These are phyloP conservation scores for Aethes cnicana DNA, from an alignment of 2,888 invertebrate genomes.

Conservation along the genomic window DNA sequence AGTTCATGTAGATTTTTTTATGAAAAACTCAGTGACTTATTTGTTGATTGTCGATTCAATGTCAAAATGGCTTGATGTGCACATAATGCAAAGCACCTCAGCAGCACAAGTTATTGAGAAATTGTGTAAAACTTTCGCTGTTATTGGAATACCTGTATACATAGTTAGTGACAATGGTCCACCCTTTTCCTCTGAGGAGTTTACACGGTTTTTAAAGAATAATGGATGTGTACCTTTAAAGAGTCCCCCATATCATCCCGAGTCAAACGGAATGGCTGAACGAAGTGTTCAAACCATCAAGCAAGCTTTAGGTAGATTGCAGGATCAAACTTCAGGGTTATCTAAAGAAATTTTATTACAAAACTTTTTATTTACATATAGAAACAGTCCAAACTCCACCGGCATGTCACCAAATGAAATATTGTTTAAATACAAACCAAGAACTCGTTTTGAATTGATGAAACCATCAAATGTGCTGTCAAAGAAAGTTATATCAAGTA, in stretches of 20 bases:
- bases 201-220: neutral
- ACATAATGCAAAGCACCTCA: too few species aligned
- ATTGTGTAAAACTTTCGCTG: conserved; percentile 25
- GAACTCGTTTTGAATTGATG: conserved; percentile 4
- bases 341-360: conserved; percentile 2
- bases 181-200: neutral
- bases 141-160: conserved; percentile 12
- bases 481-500: neutral
- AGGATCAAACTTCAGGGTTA: neutral
- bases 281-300: neutral
- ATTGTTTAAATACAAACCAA: conserved; percentile 4
- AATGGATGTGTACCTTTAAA: conserved; percentile 12
- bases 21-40: conserved; percentile 27
- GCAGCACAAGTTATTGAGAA: conserved; percentile 29
- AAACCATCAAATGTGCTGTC: neutral
- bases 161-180: conserved; percentile 16
- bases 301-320: neutral
- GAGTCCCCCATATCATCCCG: neutral
- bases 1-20: neutral
- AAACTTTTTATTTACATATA: conserved; percentile 11
- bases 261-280: neutral
- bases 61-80: conserved; percentile 23
- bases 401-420: conserved; percentile 10
- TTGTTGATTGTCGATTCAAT: conserved; percentile 19
- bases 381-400: conserved; percentile 10